A percentile compares a stretch with the other conserved stretches of the same genome.
These are phyloP conservation scores for Phaenicophaeus curvirostris DNA, from an alignment of 2,797 vertebrate species.

Conservation along the genomic window DNA sequence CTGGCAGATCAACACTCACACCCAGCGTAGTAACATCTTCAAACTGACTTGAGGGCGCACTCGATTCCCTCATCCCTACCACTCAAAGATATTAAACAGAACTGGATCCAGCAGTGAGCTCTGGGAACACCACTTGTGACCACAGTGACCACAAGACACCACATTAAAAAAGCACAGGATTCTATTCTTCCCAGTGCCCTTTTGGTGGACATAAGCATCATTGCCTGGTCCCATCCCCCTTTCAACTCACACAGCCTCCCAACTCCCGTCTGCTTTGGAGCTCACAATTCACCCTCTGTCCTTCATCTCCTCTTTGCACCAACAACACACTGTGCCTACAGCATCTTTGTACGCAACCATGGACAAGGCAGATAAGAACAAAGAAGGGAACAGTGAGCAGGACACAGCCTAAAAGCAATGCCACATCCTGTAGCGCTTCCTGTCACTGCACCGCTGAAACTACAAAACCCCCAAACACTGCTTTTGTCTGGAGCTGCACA, in stretches of 20 bases:
- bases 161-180: background rate
- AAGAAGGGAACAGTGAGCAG: background rate
- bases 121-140: too few species aligned
- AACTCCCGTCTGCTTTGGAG: background rate
- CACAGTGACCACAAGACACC: too few species aligned
- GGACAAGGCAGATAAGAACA: background rate
- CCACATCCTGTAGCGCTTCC: slow-evolving; percentile 35
- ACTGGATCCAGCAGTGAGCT: too few species aligned
- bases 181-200: background rate
- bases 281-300: background rate
- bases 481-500: background rate
- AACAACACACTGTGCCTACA: background rate
- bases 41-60: too few species aligned
- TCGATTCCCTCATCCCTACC: too few species aligned
- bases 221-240: background rate
- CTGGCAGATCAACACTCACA: too few species aligned
- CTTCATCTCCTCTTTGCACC: background rate
- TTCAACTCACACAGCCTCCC: background rate
- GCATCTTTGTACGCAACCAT: background rate
- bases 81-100: too few species aligned
- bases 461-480: background rate
- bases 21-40: too few species aligned
- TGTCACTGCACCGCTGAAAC: slow-evolving; percentile 4
- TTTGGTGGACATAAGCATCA: background rate
- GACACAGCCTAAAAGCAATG: background rate